Base-by-base conservation (phyloP, 1,140 invertebrate species). In the Dinothrombium tinctorium region DNA sequence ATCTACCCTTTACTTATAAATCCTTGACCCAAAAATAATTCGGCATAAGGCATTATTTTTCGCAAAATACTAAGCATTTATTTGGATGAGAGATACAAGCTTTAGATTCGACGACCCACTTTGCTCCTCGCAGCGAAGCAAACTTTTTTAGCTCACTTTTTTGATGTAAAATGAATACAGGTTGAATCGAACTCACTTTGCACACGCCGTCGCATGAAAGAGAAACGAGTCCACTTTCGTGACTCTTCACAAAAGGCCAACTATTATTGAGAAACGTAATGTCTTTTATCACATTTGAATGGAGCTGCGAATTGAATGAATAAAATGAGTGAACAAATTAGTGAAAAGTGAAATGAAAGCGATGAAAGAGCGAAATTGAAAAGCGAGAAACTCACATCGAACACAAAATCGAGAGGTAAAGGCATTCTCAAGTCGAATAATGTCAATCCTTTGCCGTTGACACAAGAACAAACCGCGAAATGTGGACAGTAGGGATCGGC, bases 401-500 rank as follows among this genome's bases (percentile, higher is more conserved):
- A 62, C 20, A 64, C 53, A 55, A 63, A 63, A 51, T 65, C 61
- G 33, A 64, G 47, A 5, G 63, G 63, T 40, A 64, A 48, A 32
- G 60, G 62, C 61, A 64, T 64, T 31, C 63, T 52, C 22, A 65
- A 51, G 46, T 66, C 63, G 46, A 65, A 56, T n/a, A 64, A 51
- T 2, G 62, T 63, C 4, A 65, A 46, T 23, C 63, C 62, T 48
- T 62, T 63, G 23, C 63, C 63, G 53, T 64, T 64, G 2, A 59
- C 57, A 41, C 57, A 60, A 24, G 59, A 57, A 37, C 59, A 62
- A 14, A 62, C 60, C 31, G 61, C 63, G 42, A 64, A 56, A 51
- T 63, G 61, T 25, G 63, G 62, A 44, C 53, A 55, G 0, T 55
- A 44, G 15, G 62, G 61, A 53, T 65, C 62, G n/a, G 60, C 54